A percentile compares a stretch with the other conserved stretches of the same genome.
phyloP scores from a whole-genome alignment of 2,888 invertebrate species.

The Antheraea yamamai region DNA sequence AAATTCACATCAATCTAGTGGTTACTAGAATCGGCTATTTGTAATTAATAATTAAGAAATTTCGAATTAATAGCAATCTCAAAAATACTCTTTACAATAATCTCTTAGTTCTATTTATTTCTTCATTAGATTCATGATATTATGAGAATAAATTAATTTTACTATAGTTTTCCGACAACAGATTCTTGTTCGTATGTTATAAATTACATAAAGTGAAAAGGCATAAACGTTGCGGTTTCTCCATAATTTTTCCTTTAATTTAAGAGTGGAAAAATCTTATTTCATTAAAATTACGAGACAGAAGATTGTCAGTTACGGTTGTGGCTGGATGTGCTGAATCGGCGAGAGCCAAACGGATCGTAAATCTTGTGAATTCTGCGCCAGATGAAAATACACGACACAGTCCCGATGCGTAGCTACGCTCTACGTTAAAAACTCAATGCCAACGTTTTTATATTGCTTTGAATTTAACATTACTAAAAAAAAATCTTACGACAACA shows the following conservation, averaged over 20 bases:
- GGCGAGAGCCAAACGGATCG: slow-evolving; percentile 68
- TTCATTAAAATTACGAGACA: slow-evolving; percentile 70
- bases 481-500: not conserved
- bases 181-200: slow-evolving; percentile 5
- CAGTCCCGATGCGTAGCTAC: slow-evolving; percentile 40
- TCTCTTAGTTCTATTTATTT: not conserved
- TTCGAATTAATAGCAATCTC: too few relatives aligned
- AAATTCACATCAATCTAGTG: too few relatives aligned
- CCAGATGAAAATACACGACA: slow-evolving; percentile 70
- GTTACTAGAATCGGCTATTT: too few relatives aligned
- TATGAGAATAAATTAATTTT: slow-evolving; percentile 3
- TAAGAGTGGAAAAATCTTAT: slow-evolving; percentile 54
- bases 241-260: slow-evolving; percentile 21
- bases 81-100: not conserved
- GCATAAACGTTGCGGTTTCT: slow-evolving; percentile 15
- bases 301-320: slow-evolving; percentile 72
- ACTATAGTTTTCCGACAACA: slow-evolving; percentile 2
- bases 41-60: too few relatives aligned
- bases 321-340: slow-evolving; percentile 74
- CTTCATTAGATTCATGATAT: not conserved
- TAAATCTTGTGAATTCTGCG: slow-evolving; percentile 70
- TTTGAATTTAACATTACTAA: slow-evolving; percentile 9
- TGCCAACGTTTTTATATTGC: slow-evolving; percentile 36
- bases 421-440: slow-evolving; percentile 35
- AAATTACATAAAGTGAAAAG: slow-evolving; percentile 19